Percentiles rank a stretch among this genome's conserved stretches.
Conservation (phyloP, 2,888 invertebrate species). For the Pristionchus maxplancki region DNA sequence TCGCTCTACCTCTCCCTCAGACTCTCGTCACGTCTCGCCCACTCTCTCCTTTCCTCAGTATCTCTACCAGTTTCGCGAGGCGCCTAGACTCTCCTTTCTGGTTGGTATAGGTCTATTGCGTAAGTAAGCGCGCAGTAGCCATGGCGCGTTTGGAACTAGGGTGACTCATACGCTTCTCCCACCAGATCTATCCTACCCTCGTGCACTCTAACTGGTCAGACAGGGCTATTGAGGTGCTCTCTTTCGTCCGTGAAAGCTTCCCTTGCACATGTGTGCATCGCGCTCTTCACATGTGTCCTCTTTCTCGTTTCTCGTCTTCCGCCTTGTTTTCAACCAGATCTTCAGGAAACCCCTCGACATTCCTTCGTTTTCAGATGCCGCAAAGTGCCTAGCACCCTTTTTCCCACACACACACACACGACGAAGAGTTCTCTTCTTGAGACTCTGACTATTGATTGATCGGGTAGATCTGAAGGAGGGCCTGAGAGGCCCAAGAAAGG, state of each 20-base stretch:
- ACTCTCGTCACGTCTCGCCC: neutral
- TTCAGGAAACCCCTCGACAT: no score
- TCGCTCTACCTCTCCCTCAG: neutral
- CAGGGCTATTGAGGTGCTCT: no score
- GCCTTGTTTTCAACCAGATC: no score
- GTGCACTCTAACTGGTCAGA: neutral
- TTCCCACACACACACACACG: neutral
- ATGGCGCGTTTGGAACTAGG: neutral
- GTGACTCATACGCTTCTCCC: neutral
- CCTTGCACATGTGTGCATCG: no score
- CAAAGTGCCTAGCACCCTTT: neutral
- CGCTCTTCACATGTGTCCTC: neutral
- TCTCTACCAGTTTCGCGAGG: neutral
- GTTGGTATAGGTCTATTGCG: neutral
- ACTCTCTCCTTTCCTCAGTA: neutral
- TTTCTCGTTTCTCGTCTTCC: neutral
- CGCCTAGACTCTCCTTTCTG: neutral
- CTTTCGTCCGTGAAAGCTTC: no score
- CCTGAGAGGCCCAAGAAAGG: neutral
- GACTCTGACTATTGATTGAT: slow-evolving; percentile 12
- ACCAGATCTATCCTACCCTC: neutral
- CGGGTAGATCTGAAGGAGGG: neutral
- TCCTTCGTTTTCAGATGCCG: neutral
- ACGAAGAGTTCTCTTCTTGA: neutral
- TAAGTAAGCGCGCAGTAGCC: neutral